Conservation (phyloP, 2,113 vertebrate genomes). For the Hydrolagus affinis region DNA sequence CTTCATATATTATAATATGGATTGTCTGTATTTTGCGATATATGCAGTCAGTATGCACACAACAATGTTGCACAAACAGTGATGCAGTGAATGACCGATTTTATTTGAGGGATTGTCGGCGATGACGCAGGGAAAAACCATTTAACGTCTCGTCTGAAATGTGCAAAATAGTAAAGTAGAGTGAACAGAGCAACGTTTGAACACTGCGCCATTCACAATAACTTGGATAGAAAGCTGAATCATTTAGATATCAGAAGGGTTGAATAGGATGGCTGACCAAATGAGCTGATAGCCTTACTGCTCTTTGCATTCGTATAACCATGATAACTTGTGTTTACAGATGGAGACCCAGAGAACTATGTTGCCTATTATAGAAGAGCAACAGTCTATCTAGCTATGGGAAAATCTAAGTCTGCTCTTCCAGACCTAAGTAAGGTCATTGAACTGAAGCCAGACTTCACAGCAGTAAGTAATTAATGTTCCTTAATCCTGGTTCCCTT, state of each 20-base stretch:
- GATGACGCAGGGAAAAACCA: no score
- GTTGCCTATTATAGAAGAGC: conserved; percentile 93
- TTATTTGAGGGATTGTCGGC: no score
- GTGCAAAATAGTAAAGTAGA: no score
- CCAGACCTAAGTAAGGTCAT: conserved; percentile 91
- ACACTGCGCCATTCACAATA: background rate
- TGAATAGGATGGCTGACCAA: background rate
- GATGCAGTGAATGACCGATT: no score
- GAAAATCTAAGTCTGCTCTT: conserved; percentile 93
- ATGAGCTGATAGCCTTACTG: background rate
- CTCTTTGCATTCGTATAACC: background rate
- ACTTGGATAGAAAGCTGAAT: background rate
- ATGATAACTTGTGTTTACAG: conserved; percentile 53
- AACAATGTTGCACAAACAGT: no score
- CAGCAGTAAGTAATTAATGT: conserved; percentile 73
- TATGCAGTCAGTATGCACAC: no score
- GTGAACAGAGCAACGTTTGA: no score
- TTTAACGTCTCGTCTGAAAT: no score
- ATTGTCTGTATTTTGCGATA: no score
- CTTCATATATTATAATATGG: no score
- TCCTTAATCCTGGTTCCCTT: background rate
- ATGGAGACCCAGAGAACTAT: conserved; percentile 91
- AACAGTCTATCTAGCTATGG: conserved; percentile 92
- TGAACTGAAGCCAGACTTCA: conserved; percentile 95
- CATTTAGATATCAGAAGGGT: no score